These are phyloP conservation scores for Rallus limicola DNA, from an alignment of 2,113 vertebrate genomes.

Conservation along the genomic window DNA sequence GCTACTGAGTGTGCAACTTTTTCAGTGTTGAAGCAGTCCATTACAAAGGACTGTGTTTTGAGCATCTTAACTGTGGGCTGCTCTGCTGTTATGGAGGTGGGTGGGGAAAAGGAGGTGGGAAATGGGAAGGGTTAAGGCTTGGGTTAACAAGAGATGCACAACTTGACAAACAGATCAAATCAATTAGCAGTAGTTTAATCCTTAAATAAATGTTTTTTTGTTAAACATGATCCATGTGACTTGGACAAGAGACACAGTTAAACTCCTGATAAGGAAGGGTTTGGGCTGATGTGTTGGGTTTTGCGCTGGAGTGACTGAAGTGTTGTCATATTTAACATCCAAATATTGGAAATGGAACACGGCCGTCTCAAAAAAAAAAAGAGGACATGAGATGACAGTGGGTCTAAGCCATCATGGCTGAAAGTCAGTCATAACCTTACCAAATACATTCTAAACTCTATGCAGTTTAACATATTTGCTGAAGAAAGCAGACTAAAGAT, in stretches of 20 bases:
- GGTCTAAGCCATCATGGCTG: background rate
- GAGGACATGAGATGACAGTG: rapidly evolving
- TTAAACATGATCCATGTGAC: background rate
- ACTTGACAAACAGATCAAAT: background rate
- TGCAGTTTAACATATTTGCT: background rate
- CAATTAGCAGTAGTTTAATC: background rate
- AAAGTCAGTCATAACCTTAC: background rate
- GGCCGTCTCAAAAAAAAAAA: background rate
- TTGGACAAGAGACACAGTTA: background rate
- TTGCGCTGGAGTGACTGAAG: background rate
- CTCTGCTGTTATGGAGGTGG: background rate
- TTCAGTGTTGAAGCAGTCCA: background rate
- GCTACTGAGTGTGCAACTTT: background rate
- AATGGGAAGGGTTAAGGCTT: background rate
- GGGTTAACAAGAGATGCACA: background rate
- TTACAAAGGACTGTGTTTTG: background rate
- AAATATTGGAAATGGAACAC: background rate
- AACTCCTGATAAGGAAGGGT: background rate
- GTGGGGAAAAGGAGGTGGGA: background rate
- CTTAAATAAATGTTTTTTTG: background rate
- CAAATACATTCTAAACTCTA: background rate
- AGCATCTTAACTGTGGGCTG: background rate
- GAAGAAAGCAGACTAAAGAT: background rate
- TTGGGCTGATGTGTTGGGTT: background rate
- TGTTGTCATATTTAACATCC: background rate